Evolutionary conservation across 2,888 invertebrate species (phyloP), one percentile per base, ranked within the genome.

Genomic region (Ceratothoa steindachneri): DNA sequence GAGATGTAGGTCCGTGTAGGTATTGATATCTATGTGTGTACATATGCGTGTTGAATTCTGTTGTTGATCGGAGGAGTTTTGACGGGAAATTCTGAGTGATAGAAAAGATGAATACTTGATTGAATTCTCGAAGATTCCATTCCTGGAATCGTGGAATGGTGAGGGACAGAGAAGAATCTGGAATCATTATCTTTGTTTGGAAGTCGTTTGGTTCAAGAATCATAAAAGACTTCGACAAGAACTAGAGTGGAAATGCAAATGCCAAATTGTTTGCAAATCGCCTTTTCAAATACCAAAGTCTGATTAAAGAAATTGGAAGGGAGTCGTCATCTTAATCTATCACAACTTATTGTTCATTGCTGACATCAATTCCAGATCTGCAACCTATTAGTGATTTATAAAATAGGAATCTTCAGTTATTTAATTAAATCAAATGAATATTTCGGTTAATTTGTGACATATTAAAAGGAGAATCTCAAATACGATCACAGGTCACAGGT

Each of bases 121-220:
- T 41, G 24, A 22, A 67, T 67, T 41, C 60, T 24, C 12, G 24
- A 60, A 60, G 60, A 60, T 60, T 60, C 60, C 60, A 60, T 60
- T 60, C 22, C 12, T 22, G 60, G 9, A 60, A 60, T 41, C 41
- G 5, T 41, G 41, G 41, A 41, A 41, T 41, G 41, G 41, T 9
- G 41, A 41, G 41, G 15, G 41, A 41, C 7, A 41, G 41, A 41
- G 41, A 41, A 15, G 15, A 15, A 41, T 24, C 22, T 60, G 60
- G 60, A 60, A 60, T 60, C 22, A 60, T 60, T 60, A 60, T 60
- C 60, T 60, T 60, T 60, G 60, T 60, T 60, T 60, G 60, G 60
- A 60, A 60, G 60, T 60, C 60, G 60, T 24, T 24, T 7, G n/a
- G 12, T 24, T 24, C 60, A 60, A 60, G 22, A 60, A 24, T 24